Percentiles rank a stretch among this genome's conserved stretches.
Conservation (phyloP, 1,140 invertebrate genomes). For the Orussus abietinus region DNA sequence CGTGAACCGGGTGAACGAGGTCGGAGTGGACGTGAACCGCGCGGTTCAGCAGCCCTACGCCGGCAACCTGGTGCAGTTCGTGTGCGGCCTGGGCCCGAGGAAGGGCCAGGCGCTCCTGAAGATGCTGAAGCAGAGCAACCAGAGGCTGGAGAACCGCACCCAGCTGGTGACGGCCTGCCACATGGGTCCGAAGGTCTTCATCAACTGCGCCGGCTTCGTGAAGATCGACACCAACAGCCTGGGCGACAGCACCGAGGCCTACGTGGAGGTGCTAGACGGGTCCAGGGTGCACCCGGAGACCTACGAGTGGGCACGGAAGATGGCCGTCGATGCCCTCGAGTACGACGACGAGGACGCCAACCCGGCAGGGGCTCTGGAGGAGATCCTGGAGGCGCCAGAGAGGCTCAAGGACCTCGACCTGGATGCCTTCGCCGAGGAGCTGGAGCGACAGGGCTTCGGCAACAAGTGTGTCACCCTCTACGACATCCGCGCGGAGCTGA, state of each 20-base stretch:
- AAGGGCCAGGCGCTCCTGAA: slow-evolving; percentile 90
- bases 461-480: slow-evolving; percentile 97
- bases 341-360: slow-evolving; percentile 96
- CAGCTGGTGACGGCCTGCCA: slow-evolving; percentile 93
- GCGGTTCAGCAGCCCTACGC: slow-evolving; percentile 85
- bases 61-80: slow-evolving; percentile 91
- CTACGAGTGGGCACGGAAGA: slow-evolving; percentile 99
- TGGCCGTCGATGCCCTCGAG: slow-evolving; percentile 98
- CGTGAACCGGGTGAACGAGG: slow-evolving; percentile 91
- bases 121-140: slow-evolving; percentile 89
- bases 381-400: slow-evolving; percentile 94
- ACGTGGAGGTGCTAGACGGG: slow-evolving; percentile 95
- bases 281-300: slow-evolving; percentile 98
- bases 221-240: slow-evolving; percentile 96
- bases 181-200: slow-evolving; percentile 98
- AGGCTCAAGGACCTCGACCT: slow-evolving; percentile 94
- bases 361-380: slow-evolving; percentile 93
- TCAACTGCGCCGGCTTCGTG: slow-evolving; percentile 99
- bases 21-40: slow-evolving; percentile 97
- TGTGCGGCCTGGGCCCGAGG: slow-evolving; percentile 93
- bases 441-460: slow-evolving; percentile 92
- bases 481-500: slow-evolving; percentile 94
- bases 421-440: slow-evolving; percentile 96
- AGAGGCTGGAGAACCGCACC: slow-evolving; percentile 89
- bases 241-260: slow-evolving; percentile 89